Conservation (phyloP, 2,113 vertebrate species). For the rat (Rattus norvegicus) region DNA sequence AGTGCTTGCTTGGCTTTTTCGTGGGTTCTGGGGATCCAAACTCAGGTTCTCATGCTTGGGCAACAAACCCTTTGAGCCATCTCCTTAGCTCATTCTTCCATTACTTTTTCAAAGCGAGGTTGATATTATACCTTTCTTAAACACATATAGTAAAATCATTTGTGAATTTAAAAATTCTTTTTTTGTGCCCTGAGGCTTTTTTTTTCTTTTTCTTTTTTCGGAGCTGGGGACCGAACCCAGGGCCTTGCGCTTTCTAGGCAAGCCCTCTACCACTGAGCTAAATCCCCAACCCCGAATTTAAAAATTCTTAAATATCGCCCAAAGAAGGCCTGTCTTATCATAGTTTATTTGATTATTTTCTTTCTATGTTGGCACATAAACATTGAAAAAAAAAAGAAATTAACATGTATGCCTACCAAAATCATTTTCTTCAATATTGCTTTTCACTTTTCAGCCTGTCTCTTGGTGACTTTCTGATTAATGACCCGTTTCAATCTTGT, state of each 20-base stretch:
- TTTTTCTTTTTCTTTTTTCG: too few relatives aligned
- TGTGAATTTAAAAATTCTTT: constrained; percentile 3
- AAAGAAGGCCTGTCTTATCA: background rate
- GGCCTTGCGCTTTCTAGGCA: too few relatives aligned
- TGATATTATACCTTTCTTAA: background rate
- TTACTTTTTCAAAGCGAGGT: background rate
- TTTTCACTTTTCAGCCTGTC: background rate
- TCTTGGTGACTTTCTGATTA: background rate
- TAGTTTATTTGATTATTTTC: background rate
- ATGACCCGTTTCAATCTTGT: background rate
- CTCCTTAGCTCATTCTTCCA: background rate
- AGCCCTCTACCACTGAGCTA: too few relatives aligned
- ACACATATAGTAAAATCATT: background rate
- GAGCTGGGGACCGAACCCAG: too few relatives aligned
- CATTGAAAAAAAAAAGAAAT: background rate
- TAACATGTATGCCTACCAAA: background rate
- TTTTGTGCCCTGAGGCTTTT: too few relatives aligned
- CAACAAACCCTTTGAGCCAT: background rate
- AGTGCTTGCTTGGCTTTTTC: background rate
- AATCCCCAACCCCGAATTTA: too few relatives aligned
- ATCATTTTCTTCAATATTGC: background rate
- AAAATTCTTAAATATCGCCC: background rate
- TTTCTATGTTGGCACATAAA: background rate
- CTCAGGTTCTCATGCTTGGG: background rate
- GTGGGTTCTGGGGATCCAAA: background rate